phyloP scores from a whole-genome alignment of 2,113 vertebrate genomes.

The Podarcis muralis region DNA sequence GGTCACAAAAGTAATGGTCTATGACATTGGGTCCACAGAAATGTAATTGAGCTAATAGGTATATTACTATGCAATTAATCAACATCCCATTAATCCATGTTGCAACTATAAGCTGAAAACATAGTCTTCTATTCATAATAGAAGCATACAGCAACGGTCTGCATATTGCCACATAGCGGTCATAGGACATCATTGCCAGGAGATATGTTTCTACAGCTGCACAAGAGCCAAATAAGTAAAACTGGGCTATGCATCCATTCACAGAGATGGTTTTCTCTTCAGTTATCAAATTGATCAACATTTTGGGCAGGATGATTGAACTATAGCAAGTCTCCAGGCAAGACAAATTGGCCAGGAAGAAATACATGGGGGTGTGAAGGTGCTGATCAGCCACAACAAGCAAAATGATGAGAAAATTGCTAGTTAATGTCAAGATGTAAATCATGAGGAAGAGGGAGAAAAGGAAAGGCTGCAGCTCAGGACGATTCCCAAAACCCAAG shows the following conservation, averaged over 20 bases:
- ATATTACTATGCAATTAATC: no score
- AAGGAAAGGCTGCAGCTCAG: conserved; percentile 32
- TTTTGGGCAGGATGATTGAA: conserved; percentile 15
- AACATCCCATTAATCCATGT: no score
- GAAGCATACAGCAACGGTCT: conserved; percentile 38
- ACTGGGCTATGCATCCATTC: conserved; percentile 14
- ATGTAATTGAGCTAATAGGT: background rate
- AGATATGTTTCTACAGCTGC: conserved; percentile 30
- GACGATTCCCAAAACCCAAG: conserved; percentile 30
- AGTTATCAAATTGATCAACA: no score
- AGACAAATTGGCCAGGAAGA: conserved; percentile 22
- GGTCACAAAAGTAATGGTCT: conserved; percentile 15
- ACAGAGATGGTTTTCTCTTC: no score
- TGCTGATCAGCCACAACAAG: conserved; percentile 43
- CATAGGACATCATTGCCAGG: conserved; percentile 56
- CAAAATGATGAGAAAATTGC: conserved; percentile 54
- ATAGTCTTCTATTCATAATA: conserved; percentile 33
- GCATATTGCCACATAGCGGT: conserved; percentile 39
- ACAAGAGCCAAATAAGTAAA: conserved; percentile 51
- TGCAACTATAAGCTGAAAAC: background rate
- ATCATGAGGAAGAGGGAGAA: conserved; percentile 47
- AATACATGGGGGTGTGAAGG: conserved; percentile 34
- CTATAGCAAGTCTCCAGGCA: conserved; percentile 53
- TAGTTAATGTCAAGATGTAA: conserved; percentile 51
- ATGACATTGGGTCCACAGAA: conserved; percentile 6